phyloP scores from a whole-genome alignment of 2,888 invertebrate species.

The Scaptodrosophila latifasciaeformis region DNA sequence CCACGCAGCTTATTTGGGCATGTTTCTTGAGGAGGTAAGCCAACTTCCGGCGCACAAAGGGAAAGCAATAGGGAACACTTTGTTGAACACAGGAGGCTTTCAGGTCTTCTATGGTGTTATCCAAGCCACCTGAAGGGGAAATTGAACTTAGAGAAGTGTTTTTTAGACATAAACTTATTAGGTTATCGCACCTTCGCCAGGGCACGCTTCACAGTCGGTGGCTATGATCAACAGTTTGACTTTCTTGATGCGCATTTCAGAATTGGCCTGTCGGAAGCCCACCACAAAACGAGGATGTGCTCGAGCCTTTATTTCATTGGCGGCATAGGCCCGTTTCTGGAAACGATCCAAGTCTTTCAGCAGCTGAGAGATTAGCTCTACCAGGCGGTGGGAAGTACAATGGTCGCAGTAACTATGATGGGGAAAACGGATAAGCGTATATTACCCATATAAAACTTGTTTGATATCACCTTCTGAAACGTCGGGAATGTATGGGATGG shows the following conservation, averaged over 20 bases:
- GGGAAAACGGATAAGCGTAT: not conserved
- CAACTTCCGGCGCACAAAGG: slow-evolving; percentile 77
- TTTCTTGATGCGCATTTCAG: slow-evolving; percentile 78
- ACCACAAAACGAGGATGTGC: slow-evolving; percentile 78
- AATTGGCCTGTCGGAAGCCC: slow-evolving; percentile 80
- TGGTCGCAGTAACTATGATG: slow-evolving; percentile 78
- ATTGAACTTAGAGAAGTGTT: not conserved
- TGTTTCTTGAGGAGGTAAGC: slow-evolving; percentile 78
- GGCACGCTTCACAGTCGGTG: slow-evolving; percentile 78
- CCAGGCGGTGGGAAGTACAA: slow-evolving; percentile 77
- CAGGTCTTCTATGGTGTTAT: slow-evolving; percentile 77
- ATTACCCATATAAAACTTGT: slow-evolving; percentile 4
- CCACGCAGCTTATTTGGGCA: slow-evolving; percentile 79
- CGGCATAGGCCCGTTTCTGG: slow-evolving; percentile 79
- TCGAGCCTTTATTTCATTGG: slow-evolving; percentile 78
- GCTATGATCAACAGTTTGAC: slow-evolving; percentile 80
- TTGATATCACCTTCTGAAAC: slow-evolving; percentile 60
- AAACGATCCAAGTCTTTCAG: slow-evolving; percentile 78
- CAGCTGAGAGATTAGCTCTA: slow-evolving; percentile 75
- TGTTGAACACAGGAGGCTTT: slow-evolving; percentile 76
- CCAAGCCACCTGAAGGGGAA: slow-evolving; percentile 77
- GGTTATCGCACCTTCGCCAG: slow-evolving; percentile 44
- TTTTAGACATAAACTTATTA: not conserved
- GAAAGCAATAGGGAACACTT: slow-evolving; percentile 78
- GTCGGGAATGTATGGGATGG: slow-evolving; percentile 66